Percentiles rank a stretch among this genome's conserved stretches.
These are phyloP conservation scores for Nycticebus coucang DNA, from an alignment of 2,113 vertebrate species.

Conservation along the genomic window DNA sequence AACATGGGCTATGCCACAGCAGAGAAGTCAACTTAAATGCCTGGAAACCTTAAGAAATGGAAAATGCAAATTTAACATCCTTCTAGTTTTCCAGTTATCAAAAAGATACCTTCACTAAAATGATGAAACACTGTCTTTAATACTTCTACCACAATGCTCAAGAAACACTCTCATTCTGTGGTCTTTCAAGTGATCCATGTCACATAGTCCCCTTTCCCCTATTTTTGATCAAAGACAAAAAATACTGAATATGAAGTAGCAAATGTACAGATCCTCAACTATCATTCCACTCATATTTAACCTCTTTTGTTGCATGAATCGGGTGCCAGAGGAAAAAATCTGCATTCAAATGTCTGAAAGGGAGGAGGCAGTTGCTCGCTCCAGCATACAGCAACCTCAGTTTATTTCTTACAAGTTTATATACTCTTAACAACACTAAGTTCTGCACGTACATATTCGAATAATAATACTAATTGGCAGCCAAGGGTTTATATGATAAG, in stretches of 20 bases:
- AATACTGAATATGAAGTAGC: neutral
- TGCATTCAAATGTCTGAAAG: no score
- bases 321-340: no score
- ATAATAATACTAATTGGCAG: no score
- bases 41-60: neutral
- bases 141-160: neutral
- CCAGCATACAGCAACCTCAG: no score
- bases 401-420: no score
- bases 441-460: no score
- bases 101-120: conserved; percentile 28
- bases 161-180: neutral
- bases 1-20: neutral
- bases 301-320: neutral
- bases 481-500: no score
- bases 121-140: neutral
- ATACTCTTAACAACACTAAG: no score
- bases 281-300: conserved; percentile 22
- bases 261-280: neutral
- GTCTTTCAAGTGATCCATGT: neutral
- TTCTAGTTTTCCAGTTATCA: neutral
- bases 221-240: neutral
- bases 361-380: no score
- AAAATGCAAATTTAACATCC: conserved; percentile 12
- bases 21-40: neutral
- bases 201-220: neutral